phyloP scores from a whole-genome alignment of 2,113 vertebrate genomes.

The Anoura caudifer region DNA sequence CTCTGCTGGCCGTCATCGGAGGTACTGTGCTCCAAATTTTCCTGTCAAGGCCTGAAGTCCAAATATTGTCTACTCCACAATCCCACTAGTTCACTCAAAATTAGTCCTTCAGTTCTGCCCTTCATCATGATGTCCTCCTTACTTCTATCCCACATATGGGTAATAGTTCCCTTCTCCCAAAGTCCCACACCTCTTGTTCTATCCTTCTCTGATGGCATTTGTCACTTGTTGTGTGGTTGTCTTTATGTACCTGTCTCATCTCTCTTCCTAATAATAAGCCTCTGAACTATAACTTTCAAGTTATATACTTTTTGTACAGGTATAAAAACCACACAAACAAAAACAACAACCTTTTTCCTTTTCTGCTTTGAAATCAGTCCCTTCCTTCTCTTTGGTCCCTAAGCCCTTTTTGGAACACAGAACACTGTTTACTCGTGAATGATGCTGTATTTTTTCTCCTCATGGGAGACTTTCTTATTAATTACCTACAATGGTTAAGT shows the following conservation, averaged over 20 bases:
- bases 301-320: background rate
- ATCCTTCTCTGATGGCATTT: background rate
- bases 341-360: background rate
- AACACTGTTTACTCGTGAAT: background rate
- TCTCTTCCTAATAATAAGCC: background rate
- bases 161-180: background rate
- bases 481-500: background rate
- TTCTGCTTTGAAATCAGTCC: background rate
- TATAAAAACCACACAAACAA: background rate
- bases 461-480: background rate
- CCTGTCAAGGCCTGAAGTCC: background rate
- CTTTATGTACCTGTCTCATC: background rate
- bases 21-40: background rate
- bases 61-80: background rate
- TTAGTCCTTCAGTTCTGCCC: background rate
- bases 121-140: background rate
- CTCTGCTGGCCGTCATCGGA: background rate
- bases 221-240: background rate
- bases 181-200: background rate
- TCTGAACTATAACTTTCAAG: background rate
- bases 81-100: background rate
- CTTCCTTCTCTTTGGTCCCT: background rate
- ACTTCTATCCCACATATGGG: background rate
- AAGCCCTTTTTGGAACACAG: background rate
- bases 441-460: background rate